Base-by-base conservation (phyloP, 2,113 vertebrate genomes). In the Gobio gobio region DNA sequence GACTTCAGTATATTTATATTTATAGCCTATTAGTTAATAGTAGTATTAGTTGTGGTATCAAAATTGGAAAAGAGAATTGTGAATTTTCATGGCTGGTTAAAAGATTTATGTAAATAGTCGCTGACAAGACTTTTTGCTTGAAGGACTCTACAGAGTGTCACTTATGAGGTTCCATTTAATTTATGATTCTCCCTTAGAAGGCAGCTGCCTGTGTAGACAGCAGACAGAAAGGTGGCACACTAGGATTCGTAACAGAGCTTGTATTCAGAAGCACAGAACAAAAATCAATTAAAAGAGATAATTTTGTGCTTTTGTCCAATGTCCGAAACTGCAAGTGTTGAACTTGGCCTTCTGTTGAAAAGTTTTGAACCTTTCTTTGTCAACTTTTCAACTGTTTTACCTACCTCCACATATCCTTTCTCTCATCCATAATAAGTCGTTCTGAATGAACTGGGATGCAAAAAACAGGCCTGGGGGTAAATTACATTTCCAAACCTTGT, bases 401-500 rank as follows among this genome's bases (percentile, higher is more conserved):
- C 63, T 18, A 56, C 22, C 16, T 43, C 26, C 75, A 68, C 61
- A 33, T 73, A 61, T 83, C 36, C 83, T 87, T 85, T 85, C 64
- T 86, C 58, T 86, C 33, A 78, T 86, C 24, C 79, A 84, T 84
- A 78, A 73, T 84, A 61, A 89, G 74, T 78, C 83, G 22, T 75
- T 88, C 49, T 78, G 74, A 83, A 84, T 88, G 84, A 86, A 70
- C 72, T 63, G 79, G 74, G 70, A 76, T 73, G 61, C 82, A 16
- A 7, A 51, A 82, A 83, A 74, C 40, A 70, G 63, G 63, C 51
- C n/a, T 56, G 26, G 58, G 86, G 85, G 73, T 89, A 89, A 89
- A 86, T 51, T 5, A 63, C 9, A 68, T 40, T 86, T 83, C 18
- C 70, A 47, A 86, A 78, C 47, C 47, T 74, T 33, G 64, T 83